Evolutionary conservation across 2,888 invertebrate species (phyloP).

Genomic region (Drepanosiphum platanoidis): DNA sequence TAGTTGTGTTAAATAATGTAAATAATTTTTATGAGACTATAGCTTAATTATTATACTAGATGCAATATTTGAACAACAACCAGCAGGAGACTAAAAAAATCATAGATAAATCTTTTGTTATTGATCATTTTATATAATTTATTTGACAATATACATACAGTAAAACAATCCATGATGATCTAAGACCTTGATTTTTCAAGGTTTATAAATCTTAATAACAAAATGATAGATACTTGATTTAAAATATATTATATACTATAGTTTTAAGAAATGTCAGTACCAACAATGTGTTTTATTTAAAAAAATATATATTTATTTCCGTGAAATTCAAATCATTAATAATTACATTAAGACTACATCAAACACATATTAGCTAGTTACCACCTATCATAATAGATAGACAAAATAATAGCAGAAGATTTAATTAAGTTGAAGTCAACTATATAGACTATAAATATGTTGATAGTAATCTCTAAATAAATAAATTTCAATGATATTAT

Average conservation of each 20-base stretch:
- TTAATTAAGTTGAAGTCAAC: no score
- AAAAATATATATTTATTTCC: constrained; percentile 28
- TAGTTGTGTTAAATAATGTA: no score
- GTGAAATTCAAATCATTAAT: neutral
- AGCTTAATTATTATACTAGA: neutral
- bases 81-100: neutral
- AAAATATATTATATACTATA: constrained; percentile 14
- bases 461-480: no score
- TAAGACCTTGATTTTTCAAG: constrained; percentile 52
- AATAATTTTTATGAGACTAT: no score
- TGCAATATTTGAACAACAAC: neutral
- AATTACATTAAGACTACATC: no score
- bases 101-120: constrained; percentile 12
- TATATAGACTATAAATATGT: no score
- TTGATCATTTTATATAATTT: constrained; percentile 1
- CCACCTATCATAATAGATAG: no score
- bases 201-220: constrained; percentile 28
- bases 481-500: no score
- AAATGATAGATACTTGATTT: constrained; percentile 11
- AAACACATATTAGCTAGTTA: no score
- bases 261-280: neutral
- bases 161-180: constrained; percentile 31
- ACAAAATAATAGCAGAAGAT: no score
- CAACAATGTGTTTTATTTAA: constrained; percentile 6
- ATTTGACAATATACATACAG: constrained; percentile 11